Evolutionary conservation across 2,797 vertebrate genomes (phyloP), one percentile per base, ranked within the genome.

Genomic region (Sorex maritimensis): DNA sequence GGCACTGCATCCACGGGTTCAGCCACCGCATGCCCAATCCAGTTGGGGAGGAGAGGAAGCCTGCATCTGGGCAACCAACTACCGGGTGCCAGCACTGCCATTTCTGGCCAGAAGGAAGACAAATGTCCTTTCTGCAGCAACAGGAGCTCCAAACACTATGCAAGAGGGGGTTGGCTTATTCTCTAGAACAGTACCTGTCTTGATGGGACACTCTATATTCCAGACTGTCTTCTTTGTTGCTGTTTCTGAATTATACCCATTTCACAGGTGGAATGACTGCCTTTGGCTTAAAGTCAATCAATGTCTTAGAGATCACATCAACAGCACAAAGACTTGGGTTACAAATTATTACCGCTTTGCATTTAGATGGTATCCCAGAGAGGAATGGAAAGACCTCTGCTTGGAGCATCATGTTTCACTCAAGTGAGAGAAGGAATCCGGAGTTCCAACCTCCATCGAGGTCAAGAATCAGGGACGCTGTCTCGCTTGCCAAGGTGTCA

Each of bases 261-360:
- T 23, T 46, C 1, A 9, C 26, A 6, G 34, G 41, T 46, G 12
- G 72, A 15, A 46, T 26, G 24, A 28, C 72, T 46, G 21, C 13
- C 12, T 44, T 73, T 11, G 44, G 72, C 44, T 74, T 44, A 3
- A 74, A 41, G 23, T 26, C 23, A 46, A 14, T 26, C 23, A 46
- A 14, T 24, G 44, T 34, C 19, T 91, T 86, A 52, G 9, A 80
- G 75, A 83, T 91, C 17, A 93, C 95, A 87, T 52, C n/a, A 88
- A 86, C 24, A 90, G 6, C 38, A 21, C 11, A 79, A 72, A 49
- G 9, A 78, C 72, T 95, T 81, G 23, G 58, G 34, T 69, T 81
- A 72, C 28, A 80, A 65, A 94, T 72, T 44, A 94, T 72, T 44
- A 63, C 58, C 68, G 82, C 41, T 34, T 77, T 89, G 6, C 14